Evolutionary conservation across 2,797 vertebrate species (phyloP).

Genomic region (Mionectes olivaceus): DNA sequence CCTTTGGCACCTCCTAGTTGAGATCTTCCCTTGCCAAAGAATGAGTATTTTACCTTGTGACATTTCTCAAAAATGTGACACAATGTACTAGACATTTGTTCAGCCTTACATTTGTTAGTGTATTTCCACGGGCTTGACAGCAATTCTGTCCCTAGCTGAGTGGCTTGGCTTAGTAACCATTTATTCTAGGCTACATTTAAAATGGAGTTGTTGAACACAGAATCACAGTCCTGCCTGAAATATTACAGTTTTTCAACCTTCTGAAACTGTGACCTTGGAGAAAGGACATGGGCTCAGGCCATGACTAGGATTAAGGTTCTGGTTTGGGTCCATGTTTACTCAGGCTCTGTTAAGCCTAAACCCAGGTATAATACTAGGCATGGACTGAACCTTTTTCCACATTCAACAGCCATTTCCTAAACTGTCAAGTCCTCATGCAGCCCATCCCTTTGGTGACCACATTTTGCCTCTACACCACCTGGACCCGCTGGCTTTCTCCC

Average conservation of each 20-base stretch:
- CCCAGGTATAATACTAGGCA: not conserved
- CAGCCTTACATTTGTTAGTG: not conserved
- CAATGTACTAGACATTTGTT: not conserved
- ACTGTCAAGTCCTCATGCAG: not conserved
- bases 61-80: conserved; percentile 23
- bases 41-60: conserved; percentile 38
- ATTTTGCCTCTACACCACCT: not conserved
- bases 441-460: not conserved
- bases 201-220: not conserved
- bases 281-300: not conserved
- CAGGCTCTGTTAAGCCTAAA: not conserved
- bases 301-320: not conserved
- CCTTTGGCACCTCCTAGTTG: conserved; percentile 5
- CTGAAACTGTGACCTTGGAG: not conserved
- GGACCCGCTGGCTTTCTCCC: not conserved
- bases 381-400: not conserved
- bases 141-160: not conserved
- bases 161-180: not conserved
- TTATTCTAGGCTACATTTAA: not conserved
- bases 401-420: not conserved
- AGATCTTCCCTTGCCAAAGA: conserved; percentile 34
- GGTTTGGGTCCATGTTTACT: not conserved
- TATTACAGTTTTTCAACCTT: not conserved
- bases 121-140: not conserved
- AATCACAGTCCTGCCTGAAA: not conserved